phyloP scores from a whole-genome alignment of 64 coral and sea anemone genomes.

The Hydrozoanthus tunicans region DNA sequence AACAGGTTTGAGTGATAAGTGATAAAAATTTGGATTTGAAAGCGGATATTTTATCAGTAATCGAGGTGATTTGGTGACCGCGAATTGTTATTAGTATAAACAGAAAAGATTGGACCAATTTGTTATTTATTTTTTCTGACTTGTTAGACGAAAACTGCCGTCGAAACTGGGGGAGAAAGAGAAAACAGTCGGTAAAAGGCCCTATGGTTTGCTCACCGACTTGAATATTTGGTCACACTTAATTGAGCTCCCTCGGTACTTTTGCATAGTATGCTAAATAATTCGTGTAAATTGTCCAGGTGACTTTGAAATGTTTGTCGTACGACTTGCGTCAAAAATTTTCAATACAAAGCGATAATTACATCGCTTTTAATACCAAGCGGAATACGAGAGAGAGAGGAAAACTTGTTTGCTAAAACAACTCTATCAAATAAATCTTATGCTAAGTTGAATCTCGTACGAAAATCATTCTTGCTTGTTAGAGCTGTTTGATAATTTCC shows the following conservation, averaged over 20 bases:
- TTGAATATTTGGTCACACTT: neutral
- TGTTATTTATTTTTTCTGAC: constrained; percentile 42
- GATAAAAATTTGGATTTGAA: constrained; percentile 34
- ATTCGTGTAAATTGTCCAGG: constrained; percentile 44
- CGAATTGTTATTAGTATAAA: constrained; percentile 61
- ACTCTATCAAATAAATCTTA: neutral
- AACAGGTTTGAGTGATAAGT: neutral
- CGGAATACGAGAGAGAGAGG: neutral
- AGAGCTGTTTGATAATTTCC: neutral
- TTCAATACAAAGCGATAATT: neutral
- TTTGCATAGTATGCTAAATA: neutral
- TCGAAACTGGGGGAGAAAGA: neutral
- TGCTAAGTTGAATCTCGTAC: neutral
- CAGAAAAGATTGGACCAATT: constrained; percentile 47
- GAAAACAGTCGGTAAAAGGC: neutral
- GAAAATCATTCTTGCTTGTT: neutral
- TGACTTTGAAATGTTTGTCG: constrained; percentile 51
- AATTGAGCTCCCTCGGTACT: neutral
- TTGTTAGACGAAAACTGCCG: constrained; percentile 35
- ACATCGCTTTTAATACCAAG: too few species aligned
- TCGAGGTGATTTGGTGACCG: constrained; percentile 55
- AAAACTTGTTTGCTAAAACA: neutral
- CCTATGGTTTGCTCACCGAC: neutral
- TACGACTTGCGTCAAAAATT: neutral
- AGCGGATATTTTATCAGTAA: constrained; percentile 58